phyloP scores from a whole-genome alignment of 2,888 invertebrate genomes.

The Leptopilina syphax region DNA sequence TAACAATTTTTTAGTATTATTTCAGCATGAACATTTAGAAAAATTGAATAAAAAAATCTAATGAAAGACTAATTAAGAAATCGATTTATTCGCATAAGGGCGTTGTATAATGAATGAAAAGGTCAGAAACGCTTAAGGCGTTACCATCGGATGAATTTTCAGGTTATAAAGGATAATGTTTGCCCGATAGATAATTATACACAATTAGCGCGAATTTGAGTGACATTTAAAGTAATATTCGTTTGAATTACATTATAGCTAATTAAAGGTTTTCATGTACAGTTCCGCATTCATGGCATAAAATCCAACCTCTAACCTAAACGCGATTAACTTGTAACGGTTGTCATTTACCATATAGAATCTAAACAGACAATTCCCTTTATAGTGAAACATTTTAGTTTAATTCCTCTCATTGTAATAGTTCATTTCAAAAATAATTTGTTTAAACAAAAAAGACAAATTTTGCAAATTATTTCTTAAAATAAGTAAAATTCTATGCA shows the following conservation, averaged over 20 bases:
- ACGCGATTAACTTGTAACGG: constrained; percentile 10
- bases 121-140: neutral
- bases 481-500: too few relatives aligned
- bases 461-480: too few relatives aligned
- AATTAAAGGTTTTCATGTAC: constrained; percentile 45
- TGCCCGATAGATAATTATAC: neutral
- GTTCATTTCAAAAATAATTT: too few relatives aligned
- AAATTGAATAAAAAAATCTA: neutral
- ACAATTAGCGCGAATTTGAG: constrained; percentile 45
- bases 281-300: constrained; percentile 42
- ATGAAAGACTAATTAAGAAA: neutral
- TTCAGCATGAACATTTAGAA: too few relatives aligned
- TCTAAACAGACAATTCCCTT: neutral
- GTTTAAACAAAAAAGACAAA: too few relatives aligned
- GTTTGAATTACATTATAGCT: constrained; percentile 39
- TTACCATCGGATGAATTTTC: neutral
- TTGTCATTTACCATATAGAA: constrained; percentile 16
- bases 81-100: neutral
- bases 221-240: constrained; percentile 43
- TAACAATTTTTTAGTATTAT: too few relatives aligned
- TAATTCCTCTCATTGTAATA: too few relatives aligned
- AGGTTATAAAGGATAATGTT: constrained; percentile 13
- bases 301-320: constrained; percentile 40
- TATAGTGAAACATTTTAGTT: neutral
- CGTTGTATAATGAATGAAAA: constrained; percentile 1